Evolutionary conservation across 2,113 vertebrate genomes (phyloP).

Genomic region (Callaeas wilsoni): DNA sequence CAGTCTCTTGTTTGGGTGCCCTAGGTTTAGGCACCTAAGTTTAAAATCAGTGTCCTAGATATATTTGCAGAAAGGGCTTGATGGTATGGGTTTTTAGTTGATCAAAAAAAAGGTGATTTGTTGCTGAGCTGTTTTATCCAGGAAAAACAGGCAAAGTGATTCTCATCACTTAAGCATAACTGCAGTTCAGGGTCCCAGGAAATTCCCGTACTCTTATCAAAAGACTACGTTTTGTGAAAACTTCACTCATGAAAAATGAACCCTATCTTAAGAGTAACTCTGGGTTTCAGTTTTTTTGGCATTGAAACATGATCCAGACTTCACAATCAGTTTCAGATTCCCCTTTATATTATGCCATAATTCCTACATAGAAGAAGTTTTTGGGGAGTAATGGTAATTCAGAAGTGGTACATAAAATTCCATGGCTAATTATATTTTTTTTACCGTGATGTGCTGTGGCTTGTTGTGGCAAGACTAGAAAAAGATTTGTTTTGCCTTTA

Average conservation of each 20-base stretch:
- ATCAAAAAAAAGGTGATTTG: background rate
- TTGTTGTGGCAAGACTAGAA: background rate
- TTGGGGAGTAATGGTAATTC: background rate
- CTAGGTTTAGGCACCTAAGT: background rate
- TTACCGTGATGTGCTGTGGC: background rate
- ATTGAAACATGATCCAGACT: background rate
- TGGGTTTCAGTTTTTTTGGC: background rate
- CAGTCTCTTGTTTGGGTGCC: background rate
- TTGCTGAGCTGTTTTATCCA: background rate
- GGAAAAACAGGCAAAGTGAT: background rate
- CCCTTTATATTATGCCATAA: background rate
- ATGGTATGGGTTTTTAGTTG: background rate
- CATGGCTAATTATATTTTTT: background rate
- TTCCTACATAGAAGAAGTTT: background rate
- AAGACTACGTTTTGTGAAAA: background rate
- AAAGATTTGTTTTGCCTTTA: background rate
- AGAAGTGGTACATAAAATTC: background rate
- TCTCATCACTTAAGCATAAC: background rate
- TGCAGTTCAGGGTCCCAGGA: background rate
- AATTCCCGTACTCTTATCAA: background rate
- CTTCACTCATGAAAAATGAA: background rate
- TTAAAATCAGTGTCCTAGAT: background rate
- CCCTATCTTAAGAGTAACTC: background rate
- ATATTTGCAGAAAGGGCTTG: background rate
- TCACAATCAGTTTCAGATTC: background rate